phyloP scores from a whole-genome alignment of 2,888 invertebrate genomes.

The Plebejus melissa region DNA sequence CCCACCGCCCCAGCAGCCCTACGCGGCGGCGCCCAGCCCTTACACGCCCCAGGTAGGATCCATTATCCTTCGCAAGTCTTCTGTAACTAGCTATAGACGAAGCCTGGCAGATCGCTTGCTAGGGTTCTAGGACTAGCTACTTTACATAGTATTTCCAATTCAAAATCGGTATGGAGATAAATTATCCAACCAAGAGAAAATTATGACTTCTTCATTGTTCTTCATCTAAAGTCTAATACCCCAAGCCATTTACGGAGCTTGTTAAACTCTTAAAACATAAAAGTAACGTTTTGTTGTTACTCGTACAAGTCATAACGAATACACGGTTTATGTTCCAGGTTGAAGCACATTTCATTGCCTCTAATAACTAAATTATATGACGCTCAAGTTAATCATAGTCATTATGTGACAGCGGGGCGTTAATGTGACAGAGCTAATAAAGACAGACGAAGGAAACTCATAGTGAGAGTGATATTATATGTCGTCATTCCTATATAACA shows the following conservation, averaged over 20 bases:
- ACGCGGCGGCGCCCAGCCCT: constrained; percentile 67
- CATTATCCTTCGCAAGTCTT: no score
- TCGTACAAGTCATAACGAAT: not conserved
- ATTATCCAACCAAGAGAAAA: not conserved
- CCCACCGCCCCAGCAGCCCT: constrained; percentile 73
- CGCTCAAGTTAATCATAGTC: not conserved
- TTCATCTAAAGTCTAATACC: not conserved
- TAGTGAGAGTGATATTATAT: not conserved
- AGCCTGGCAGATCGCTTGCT: no score
- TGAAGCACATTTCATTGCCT: not conserved
- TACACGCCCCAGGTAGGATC: constrained; percentile 65
- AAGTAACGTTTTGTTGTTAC: not conserved
- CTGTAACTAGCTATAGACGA: no score
- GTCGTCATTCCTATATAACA: not conserved
- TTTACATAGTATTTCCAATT: no score
- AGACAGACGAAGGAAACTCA: constrained; percentile 4
- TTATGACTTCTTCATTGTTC: not conserved
- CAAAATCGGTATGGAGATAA: not conserved
- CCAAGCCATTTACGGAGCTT: not conserved
- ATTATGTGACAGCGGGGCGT: not conserved
- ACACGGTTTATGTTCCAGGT: not conserved
- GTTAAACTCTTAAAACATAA: not conserved
- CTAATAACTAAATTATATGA: constrained; percentile 5
- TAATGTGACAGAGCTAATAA: not conserved
- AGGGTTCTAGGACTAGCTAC: no score